These are phyloP conservation scores for Bembecia ichneumoniformis DNA, from an alignment of 2,888 invertebrate species.

Conservation along the genomic window DNA sequence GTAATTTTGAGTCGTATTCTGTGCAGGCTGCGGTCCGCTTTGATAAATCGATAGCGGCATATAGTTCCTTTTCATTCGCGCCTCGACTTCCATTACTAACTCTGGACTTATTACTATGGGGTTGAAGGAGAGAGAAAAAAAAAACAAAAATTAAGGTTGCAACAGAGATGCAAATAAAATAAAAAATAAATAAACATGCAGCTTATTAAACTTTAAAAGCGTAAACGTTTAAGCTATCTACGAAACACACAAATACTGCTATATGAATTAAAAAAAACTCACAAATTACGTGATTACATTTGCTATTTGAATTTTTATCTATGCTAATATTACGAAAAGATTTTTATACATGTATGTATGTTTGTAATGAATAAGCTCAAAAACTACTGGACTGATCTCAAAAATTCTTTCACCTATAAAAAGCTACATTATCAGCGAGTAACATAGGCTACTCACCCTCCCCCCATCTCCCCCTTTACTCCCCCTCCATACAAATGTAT, in stretches of 20 bases:
- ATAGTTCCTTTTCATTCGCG: conserved; percentile 87
- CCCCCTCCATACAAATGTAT: too few species aligned
- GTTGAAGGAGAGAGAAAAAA: conserved; percentile 4
- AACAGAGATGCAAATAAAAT: not conserved
- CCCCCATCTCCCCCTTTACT: too few species aligned
- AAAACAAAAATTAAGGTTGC: conserved; percentile 1
- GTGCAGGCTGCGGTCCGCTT: conserved; percentile 26
- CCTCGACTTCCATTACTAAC: conserved; percentile 90
- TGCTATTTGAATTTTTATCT: not conserved
- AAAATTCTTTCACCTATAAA: too few species aligned
- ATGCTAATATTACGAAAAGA: not conserved
- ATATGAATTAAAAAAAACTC: too few species aligned
- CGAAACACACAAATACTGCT: not conserved
- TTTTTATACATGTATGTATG: too few species aligned
- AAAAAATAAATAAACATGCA: conserved; percentile 10
- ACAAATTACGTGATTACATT: too few species aligned
- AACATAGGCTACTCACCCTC: too few species aligned
- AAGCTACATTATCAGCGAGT: too few species aligned
- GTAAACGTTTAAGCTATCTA: not conserved
- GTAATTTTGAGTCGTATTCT: conserved; percentile 21
- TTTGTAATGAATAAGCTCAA: too few species aligned
- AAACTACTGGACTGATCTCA: too few species aligned
- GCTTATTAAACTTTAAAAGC: not conserved
- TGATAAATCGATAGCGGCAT: conserved; percentile 78
- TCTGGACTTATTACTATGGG: conserved; percentile 88